phyloP scores from a whole-genome alignment of 1,140 invertebrate genomes.

The Vollenhovia emeryi region DNA sequence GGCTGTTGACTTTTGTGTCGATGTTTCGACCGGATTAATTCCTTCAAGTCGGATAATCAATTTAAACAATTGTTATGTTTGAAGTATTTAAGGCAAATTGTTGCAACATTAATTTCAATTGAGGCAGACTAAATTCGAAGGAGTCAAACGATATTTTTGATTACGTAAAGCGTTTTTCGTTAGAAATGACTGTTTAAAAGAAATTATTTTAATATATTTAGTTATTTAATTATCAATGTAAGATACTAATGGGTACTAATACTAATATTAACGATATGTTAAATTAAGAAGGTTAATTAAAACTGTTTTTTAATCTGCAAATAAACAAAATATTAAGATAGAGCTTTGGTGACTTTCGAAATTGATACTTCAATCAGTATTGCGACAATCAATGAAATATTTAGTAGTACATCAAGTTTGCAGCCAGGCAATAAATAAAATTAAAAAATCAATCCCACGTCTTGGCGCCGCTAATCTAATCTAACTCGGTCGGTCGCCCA shows the following conservation, averaged over 20 bases:
- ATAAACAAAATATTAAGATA: neutral
- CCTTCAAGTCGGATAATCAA: neutral
- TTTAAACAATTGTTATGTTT: neutral
- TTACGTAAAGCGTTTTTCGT: neutral
- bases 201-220: neutral
- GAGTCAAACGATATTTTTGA: neutral
- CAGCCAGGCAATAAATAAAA: neutral
- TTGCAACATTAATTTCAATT: neutral
- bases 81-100: neutral
- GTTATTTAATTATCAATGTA: neutral
- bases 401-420: neutral
- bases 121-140: neutral
- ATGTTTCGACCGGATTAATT: neutral
- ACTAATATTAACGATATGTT: neutral
- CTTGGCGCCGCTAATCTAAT: conserved; percentile 4
- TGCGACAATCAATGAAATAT: no score
- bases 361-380: neutral
- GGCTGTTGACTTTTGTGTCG: neutral
- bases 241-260: neutral
- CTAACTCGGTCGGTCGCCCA: neutral
- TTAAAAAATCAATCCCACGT: neutral
- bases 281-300: neutral
- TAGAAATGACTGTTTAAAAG: neutral
- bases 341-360: neutral
- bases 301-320: neutral